Percentiles rank a stretch among this genome's conserved stretches.
Evolutionary conservation across 1,140 invertebrate species (phyloP).

Genomic region (Bombus sylvicola): DNA sequence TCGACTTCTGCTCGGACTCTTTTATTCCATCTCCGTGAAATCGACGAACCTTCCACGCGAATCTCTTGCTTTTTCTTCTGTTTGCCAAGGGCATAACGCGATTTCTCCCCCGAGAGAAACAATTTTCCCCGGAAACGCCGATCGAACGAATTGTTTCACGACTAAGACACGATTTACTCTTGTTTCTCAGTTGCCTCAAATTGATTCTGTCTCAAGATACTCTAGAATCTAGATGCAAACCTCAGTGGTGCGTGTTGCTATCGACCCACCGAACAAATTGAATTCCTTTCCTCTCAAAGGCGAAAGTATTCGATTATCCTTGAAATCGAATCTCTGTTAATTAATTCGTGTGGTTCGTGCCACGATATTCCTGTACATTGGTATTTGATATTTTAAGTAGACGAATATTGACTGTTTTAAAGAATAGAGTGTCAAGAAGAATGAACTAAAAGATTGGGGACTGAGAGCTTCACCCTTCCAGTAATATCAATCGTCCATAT

Average conservation of each 20-base stretch:
- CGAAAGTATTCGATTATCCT: neutral
- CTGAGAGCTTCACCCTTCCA: no score
- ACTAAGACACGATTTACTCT: neutral
- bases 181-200: neutral
- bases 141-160: neutral
- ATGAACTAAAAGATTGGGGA: no score
- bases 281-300: neutral
- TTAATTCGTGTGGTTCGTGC: neutral
- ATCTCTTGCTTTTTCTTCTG: no score
- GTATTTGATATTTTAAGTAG: neutral
- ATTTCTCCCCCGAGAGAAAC: slow-evolving; percentile 3
- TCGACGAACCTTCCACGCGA: neutral
- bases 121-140: neutral
- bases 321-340: neutral
- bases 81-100: neutral
- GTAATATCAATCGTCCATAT: no score
- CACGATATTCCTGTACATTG: no score
- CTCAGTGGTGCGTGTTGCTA: slow-evolving; percentile 18
- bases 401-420: neutral
- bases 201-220: slow-evolving; percentile 1
- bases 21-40: neutral
- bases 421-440: neutral
- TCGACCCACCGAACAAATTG: neutral
- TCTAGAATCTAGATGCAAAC: slow-evolving; percentile 1
- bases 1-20: neutral